Base-by-base conservation (phyloP, 1,140 invertebrate genomes). In the Agrypnia vestita region DNA sequence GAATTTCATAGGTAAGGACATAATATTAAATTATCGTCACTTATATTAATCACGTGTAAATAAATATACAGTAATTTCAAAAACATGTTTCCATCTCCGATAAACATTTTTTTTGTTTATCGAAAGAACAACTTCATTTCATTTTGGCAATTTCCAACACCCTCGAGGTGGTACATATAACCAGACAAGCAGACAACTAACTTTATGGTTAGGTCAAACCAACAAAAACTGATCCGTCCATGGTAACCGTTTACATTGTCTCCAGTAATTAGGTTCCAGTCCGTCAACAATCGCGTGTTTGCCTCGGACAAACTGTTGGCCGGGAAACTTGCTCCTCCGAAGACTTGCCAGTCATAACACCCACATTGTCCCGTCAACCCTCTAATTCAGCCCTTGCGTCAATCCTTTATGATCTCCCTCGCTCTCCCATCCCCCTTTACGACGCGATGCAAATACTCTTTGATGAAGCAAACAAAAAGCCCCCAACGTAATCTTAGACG, bases 401-500 rank as follows among this genome's bases (percentile, higher is more conserved):
- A 64, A 59, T 59, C 35, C 25, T 19, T 35, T 64, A 43, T 64
- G 61, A 64, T 35, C 61, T 25, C 61, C 61, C 21, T 64, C 35
- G 12, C 19, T 43, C 8, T 43, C 35, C 25, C 49, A 51, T 4
- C 49, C 61, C 55, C 21, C 61, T 35, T 25, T 13, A 64, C 25
- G 61, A 64, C 61, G 35, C 61, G 61, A 64, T 64, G 61, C 61
- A 64, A 64, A 64, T 64, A 25, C 19, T 64, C 61, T 43, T 43
- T 64, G 61, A 64, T 64, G 19, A 64, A 64, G 61, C 61, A 64
- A 64, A 64, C 61, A 64, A 64, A 43, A 64, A 25, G 9, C 10
- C 19, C 61, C 61, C 61, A n/a, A 64, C n/a, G 10, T 64, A 64
- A 59, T 59, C 19, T 25, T 35, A 43, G 19, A 64, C 25, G 35